phyloP scores from a whole-genome alignment of 2,113 vertebrate species.

The Rhinolophus sinicus region DNA sequence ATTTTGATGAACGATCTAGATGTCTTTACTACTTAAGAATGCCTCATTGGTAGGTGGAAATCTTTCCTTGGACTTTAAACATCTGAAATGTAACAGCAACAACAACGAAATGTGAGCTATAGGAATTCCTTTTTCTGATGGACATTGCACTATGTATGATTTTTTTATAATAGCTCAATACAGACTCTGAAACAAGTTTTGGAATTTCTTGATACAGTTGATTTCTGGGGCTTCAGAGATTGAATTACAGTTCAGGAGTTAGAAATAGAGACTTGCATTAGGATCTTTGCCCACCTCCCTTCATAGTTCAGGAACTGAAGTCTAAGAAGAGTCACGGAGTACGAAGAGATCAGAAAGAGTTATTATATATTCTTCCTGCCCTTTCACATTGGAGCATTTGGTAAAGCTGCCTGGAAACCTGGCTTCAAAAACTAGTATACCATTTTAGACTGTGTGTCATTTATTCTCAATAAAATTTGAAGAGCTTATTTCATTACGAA shows the following conservation, averaged over 20 bases:
- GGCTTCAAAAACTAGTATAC: background rate
- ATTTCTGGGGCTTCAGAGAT: background rate
- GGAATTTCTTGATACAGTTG: background rate
- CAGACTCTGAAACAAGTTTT: background rate
- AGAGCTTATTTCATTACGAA: background rate
- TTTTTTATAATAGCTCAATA: background rate
- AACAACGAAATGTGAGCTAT: background rate
- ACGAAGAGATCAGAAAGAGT: constrained; percentile 43
- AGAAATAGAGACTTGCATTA: background rate
- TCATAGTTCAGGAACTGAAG: constrained; percentile 9
- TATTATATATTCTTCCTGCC: constrained; percentile 8
- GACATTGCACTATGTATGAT: background rate
- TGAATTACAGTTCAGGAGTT: background rate
- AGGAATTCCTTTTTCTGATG: background rate
- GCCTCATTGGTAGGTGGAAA: background rate
- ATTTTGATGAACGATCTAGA: background rate
- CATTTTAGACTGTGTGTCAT: constrained; percentile 12
- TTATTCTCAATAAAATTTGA: constrained; percentile 42
- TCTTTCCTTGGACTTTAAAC: background rate
- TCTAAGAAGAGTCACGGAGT: constrained; percentile 3
- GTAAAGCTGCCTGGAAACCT: constrained; percentile 45
- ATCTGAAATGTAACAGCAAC: background rate
- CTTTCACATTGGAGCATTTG: constrained; percentile 39
- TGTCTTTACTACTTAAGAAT: background rate
- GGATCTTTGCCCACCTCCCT: background rate